These are phyloP conservation scores for Stenodera caucasica DNA, from an alignment of 2,888 invertebrate species.

Conservation along the genomic window DNA sequence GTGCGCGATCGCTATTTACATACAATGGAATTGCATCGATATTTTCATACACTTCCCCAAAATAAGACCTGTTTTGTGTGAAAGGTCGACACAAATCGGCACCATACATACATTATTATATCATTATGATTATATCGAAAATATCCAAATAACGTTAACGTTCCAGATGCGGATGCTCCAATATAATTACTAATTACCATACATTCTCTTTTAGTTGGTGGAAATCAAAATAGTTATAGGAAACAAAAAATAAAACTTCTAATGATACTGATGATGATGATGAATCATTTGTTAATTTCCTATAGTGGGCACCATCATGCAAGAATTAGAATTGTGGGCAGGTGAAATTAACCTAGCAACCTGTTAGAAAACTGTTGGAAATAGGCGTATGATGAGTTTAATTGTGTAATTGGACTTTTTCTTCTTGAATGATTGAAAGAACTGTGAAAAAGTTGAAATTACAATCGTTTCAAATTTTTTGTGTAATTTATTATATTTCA, in stretches of 20 bases:
- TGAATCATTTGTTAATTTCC: conserved; percentile 2
- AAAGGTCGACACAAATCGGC: neutral
- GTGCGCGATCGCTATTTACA: conserved; percentile 43
- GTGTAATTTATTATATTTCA: no score
- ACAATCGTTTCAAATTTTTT: no score
- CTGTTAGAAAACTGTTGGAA: neutral
- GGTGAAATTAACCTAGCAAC: conserved; percentile 3
- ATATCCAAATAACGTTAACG: neutral
- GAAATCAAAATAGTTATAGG: no score
- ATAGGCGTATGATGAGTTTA: neutral
- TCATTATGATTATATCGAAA: neutral
- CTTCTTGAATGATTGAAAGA: neutral
- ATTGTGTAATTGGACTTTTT: neutral
- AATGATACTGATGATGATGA: neutral
- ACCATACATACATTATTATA: neutral
- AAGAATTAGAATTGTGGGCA: conserved; percentile 6
- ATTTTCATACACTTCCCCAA: conserved; percentile 49
- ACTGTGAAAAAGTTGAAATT: no score
- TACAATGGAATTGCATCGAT: conserved; percentile 48
- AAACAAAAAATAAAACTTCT: neutral
- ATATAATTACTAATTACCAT: no score
- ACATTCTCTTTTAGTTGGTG: no score
- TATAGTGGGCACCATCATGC: neutral
- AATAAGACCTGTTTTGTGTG: conserved; percentile 28
- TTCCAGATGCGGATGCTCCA: neutral